These are phyloP conservation scores for Nomada ruficornis DNA, from an alignment of 2,888 invertebrate species.

Conservation along the genomic window DNA sequence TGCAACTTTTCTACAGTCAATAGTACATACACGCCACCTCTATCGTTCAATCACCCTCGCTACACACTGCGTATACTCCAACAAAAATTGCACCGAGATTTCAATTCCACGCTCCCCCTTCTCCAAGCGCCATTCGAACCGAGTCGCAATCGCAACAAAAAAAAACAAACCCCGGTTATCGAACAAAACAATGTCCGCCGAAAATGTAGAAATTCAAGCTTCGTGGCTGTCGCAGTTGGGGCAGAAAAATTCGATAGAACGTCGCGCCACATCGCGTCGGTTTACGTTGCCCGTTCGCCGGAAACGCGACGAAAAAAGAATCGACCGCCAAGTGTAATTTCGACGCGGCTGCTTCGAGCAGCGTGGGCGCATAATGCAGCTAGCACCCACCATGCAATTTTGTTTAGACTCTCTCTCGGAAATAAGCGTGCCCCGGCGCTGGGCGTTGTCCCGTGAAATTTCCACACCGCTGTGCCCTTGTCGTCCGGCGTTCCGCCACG, in stretches of 20 bases:
- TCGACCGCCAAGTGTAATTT: conserved; percentile 49
- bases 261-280: neutral
- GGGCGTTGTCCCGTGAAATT: conserved; percentile 48
- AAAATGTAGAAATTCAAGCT: neutral
- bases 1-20: too few species aligned
- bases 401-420: conserved; percentile 44
- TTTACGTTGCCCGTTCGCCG: conserved; percentile 11
- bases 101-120: too few species aligned
- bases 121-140: too few species aligned
- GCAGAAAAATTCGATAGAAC: conserved; percentile 21
- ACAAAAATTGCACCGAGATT: too few species aligned
- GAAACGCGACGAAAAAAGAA: conserved; percentile 53
- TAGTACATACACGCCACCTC: too few species aligned
- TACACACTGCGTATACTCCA: too few species aligned
- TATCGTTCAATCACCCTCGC: too few species aligned
- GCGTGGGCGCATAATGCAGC: conserved; percentile 61
- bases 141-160: neutral
- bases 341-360: conserved; percentile 33
- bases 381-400: conserved; percentile 54
- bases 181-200: neutral
- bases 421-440: conserved; percentile 47
- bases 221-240: neutral
- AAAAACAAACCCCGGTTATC: neutral
- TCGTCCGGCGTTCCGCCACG: conserved; percentile 3
- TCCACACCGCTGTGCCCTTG: neutral